These are phyloP conservation scores for Eupeodes corollae DNA, from an alignment of 1,140 invertebrate species.

Conservation along the genomic window DNA sequence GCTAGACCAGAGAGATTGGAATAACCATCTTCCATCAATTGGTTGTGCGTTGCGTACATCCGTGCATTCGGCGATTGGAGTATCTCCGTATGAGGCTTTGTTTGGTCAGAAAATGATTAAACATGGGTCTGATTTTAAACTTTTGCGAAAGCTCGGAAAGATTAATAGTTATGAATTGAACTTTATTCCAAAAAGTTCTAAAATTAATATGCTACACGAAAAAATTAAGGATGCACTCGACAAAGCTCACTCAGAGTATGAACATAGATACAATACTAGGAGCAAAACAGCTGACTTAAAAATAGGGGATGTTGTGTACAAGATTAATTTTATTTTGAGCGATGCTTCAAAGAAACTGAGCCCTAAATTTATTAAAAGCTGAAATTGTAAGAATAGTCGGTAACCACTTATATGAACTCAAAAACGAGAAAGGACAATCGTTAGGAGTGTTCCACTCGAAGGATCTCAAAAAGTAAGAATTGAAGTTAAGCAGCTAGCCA, in stretches of 20 bases:
- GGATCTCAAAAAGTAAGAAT: too few relatives aligned
- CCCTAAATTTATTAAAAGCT: neutral
- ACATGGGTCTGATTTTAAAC: neutral
- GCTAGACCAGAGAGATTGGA: neutral
- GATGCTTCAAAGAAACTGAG: too few relatives aligned
- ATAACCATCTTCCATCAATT: neutral
- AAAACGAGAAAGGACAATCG: neutral
- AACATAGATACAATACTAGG: neutral
- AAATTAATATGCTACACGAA: too few relatives aligned
- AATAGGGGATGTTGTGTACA: neutral
- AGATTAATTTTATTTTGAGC: neutral
- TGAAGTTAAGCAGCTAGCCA: too few relatives aligned
- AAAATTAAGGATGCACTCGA: neutral
- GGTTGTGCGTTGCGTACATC: neutral
- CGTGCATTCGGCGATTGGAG: neutral
- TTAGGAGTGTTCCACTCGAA: conserved; percentile 1
- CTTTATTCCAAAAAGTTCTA: too few relatives aligned
- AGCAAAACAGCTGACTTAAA: too few relatives aligned
- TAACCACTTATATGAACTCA: neutral
- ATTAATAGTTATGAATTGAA: too few relatives aligned
- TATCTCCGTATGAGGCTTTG: neutral
- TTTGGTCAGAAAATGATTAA: neutral
- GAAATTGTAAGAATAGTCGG: neutral
- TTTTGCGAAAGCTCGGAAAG: neutral
- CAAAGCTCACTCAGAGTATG: neutral